Base-by-base conservation (phyloP, 2,113 vertebrate species). In the Anas platyrhynchos region DNA sequence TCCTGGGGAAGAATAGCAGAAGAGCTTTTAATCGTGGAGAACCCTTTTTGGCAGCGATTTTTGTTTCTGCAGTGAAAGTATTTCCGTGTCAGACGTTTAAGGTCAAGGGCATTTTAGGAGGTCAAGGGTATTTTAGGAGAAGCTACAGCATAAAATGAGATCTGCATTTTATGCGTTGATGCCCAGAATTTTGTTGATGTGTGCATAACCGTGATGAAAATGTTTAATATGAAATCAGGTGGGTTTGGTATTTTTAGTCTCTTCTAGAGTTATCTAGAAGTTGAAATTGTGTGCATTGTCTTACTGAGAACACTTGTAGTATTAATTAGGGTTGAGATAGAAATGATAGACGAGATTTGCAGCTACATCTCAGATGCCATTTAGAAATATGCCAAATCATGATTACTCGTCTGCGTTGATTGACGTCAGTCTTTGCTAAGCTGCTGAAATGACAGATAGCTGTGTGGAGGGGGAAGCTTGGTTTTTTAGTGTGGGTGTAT, bases 311-410 rank as follows among this genome's bases (percentile, higher is more conserved):
- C 48, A 32, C 27, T 41, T 7, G 41, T 34, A 66, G 67, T 27
- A 21, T 36, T n/a, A 75, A 34, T 38, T 14, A 16, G 77, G 61
- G 69, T 16, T 26, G 80, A 89, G 92, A 91, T 88, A 78, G 86
- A 65, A 68, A 34, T 54, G 74, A 84, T 82, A 91, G 36, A 36
- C 11, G 18, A 74, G 79, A 76, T 72, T 65, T 32, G 58, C 80
- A 96, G 83, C 80, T 26, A 5, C n/a, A 81, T 34, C 69, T 95
- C 92, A n/a, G 92, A 50, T 97, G 90, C 94, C 94, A 92, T 96
- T 96, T 95, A 97, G 81, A 94, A 96, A 94, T 89, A 66, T 94
- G 93, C 94, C 85, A 93, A 63, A 95, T 97, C 94, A 95, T 32
- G 87, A 94, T 91, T 88, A 68, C 61, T 63, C 0, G 21, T 72